Evolutionary conservation across 2,113 vertebrate species (phyloP).

Genomic region (Oryzias javanicus): DNA sequence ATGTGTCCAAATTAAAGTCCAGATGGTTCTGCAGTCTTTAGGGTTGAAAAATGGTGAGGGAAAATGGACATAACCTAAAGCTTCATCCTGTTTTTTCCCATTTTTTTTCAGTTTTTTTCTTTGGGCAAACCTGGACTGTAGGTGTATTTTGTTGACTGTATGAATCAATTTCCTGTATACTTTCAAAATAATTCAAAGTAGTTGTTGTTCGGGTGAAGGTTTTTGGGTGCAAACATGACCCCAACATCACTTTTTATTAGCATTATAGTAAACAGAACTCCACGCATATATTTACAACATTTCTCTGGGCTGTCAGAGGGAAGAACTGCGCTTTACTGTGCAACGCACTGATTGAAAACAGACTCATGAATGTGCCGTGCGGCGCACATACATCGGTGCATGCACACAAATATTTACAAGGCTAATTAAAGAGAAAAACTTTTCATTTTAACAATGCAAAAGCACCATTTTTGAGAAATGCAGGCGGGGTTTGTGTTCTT

Average conservation of each 20-base stretch:
- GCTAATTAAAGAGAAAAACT: constrained; percentile 42
- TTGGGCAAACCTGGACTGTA: too few relatives aligned
- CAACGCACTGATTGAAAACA: constrained; percentile 52
- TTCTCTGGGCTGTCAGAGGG: constrained; percentile 42
- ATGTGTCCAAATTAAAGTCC: too few relatives aligned
- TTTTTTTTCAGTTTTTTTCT: too few relatives aligned
- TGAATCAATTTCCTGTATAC: neutral
- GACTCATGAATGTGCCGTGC: constrained; percentile 14
- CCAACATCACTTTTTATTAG: constrained; percentile 9
- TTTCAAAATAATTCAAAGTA: neutral
- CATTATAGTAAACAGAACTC: constrained; percentile 13
- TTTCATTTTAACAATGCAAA: constrained; percentile 36
- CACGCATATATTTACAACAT: constrained; percentile 19
- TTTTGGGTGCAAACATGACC: constrained; percentile 6
- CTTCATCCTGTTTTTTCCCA: too few relatives aligned
- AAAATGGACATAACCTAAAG: too few relatives aligned
- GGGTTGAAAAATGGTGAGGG: too few relatives aligned
- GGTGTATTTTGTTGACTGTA: too few relatives aligned
- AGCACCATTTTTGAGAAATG: neutral
- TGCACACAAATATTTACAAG: constrained; percentile 44
- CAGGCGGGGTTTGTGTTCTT: neutral
- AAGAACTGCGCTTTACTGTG: constrained; percentile 40
- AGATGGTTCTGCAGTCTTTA: too few relatives aligned
- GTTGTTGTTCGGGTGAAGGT: neutral
- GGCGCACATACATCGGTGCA: neutral